Conservation (phyloP, 1,140 invertebrate genomes). For the Leptinotarsa texana region DNA sequence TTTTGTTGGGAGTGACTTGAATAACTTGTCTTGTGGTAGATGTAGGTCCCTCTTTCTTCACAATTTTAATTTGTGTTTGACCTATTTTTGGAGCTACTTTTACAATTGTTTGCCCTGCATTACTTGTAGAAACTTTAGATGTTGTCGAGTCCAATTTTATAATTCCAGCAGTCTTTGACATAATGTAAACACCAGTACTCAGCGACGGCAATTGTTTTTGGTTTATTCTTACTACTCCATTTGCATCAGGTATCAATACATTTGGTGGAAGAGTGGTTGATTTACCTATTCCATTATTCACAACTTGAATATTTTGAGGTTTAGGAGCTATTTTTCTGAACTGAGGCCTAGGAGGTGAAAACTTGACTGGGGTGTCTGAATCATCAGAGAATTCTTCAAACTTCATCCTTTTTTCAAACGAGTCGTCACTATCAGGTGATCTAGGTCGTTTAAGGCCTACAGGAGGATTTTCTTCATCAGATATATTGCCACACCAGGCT, state of each 20-base stretch:
- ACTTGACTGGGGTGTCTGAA: conserved; percentile 43
- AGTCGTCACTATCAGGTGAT: conserved; percentile 54
- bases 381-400: conserved; percentile 55
- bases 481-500: conserved; percentile 74
- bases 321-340: conserved; percentile 23
- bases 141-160: conserved; percentile 55
- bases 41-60: conserved; percentile 47
- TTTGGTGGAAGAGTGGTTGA: conserved; percentile 40
- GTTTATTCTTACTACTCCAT: conserved; percentile 74
- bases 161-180: conserved; percentile 71
- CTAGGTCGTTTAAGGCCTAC: conserved; percentile 37
- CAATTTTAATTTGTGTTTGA: conserved; percentile 52
- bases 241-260: conserved; percentile 61
- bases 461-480: conserved; percentile 59
- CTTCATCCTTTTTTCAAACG: conserved; percentile 60
- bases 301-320: conserved; percentile 13
- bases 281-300: conserved; percentile 34
- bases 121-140: conserved; percentile 46
- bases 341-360: background rate
- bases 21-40: conserved; percentile 35
- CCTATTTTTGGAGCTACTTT: conserved; percentile 54
- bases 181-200: conserved; percentile 69
- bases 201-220: conserved; percentile 74
- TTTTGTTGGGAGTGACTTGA: conserved; percentile 28
- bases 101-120: conserved; percentile 48